Evolutionary conservation across 2,888 invertebrate species (phyloP).

Genomic region (Tridacna crocea): DNA sequence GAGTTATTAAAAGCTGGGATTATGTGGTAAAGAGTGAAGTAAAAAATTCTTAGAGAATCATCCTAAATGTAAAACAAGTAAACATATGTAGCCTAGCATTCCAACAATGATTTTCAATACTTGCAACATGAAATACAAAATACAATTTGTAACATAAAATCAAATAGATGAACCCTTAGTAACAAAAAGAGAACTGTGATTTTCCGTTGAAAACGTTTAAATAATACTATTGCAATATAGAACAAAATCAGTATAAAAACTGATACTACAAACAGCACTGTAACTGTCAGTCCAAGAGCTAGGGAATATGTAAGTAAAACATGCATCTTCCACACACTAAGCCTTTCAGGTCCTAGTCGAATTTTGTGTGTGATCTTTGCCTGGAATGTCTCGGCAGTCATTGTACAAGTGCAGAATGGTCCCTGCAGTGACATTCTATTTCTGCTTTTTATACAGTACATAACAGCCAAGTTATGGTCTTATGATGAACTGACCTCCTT

Average conservation of each 20-base stretch:
- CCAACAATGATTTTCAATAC: conserved; percentile 34
- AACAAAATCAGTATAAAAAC: conserved; percentile 19
- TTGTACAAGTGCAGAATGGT: conserved; percentile 37
- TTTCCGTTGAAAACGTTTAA: conserved; percentile 50
- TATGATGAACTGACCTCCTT: no score
- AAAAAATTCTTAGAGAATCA: neutral
- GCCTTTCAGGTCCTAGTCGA: neutral
- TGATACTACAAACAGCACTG: conserved; percentile 26
- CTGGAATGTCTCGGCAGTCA: conserved; percentile 44
- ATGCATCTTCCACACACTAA: conserved; percentile 42
- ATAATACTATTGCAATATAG: conserved; percentile 27
- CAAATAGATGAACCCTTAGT: conserved; percentile 42
- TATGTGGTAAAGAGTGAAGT: no score
- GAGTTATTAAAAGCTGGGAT: no score
- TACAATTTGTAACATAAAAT: conserved; percentile 33
- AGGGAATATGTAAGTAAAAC: conserved; percentile 31
- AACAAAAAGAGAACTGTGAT: conserved; percentile 31
- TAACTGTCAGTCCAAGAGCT: conserved; percentile 17
- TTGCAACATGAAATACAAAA: conserved; percentile 30
- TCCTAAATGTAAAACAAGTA: conserved; percentile 32
- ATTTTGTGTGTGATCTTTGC: neutral
- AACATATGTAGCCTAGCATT: conserved; percentile 29
- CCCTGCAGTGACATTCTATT: conserved; percentile 34
- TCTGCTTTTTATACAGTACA: conserved; percentile 10
- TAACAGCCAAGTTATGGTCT: neutral